A percentile compares a stretch with the other conserved stretches of the same genome.
Conservation (phyloP, 2,113 vertebrate genomes). For the Scatophagus argus region DNA sequence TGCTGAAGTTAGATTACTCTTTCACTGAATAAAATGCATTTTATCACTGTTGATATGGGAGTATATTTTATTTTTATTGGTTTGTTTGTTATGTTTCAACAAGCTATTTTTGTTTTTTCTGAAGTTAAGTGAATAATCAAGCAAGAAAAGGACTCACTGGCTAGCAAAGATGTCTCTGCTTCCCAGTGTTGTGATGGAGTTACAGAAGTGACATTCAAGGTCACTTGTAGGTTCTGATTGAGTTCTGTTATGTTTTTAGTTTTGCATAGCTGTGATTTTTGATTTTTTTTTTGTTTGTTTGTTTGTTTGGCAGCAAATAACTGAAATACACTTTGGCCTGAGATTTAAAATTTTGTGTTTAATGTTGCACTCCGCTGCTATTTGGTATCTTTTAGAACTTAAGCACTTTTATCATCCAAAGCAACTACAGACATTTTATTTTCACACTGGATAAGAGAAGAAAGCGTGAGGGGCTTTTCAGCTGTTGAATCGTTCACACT, state of each 20-base stretch:
- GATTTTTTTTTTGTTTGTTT: neutral
- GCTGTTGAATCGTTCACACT: constrained; percentile 40
- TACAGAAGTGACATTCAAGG: neutral
- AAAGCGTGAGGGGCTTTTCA: constrained; percentile 33
- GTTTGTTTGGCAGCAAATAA: constrained; percentile 1
- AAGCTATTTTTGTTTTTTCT: constrained; percentile 14
- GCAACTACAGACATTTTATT: constrained; percentile 51
- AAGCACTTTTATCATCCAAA: constrained; percentile 47
- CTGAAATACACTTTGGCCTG: constrained; percentile 1
- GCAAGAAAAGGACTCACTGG: neutral
- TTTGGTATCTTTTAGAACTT: constrained; percentile 47
- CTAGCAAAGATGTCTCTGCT: neutral
- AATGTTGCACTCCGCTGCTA: constrained; percentile 46
- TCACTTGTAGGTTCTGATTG: neutral
- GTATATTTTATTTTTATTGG: constrained; percentile 14
- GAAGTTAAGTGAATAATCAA: neutral
- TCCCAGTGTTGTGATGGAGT: neutral
- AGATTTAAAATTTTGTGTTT: constrained; percentile 33
- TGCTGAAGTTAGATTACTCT: neutral
- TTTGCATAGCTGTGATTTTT: neutral
- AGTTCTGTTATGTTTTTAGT: neutral
- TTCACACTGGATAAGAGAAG: constrained; percentile 27
- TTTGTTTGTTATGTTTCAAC: neutral
- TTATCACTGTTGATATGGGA: neutral
- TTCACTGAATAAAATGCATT: neutral